Conservation (phyloP, 2,797 vertebrate genomes). For the Hephaestus fuliginosus region DNA sequence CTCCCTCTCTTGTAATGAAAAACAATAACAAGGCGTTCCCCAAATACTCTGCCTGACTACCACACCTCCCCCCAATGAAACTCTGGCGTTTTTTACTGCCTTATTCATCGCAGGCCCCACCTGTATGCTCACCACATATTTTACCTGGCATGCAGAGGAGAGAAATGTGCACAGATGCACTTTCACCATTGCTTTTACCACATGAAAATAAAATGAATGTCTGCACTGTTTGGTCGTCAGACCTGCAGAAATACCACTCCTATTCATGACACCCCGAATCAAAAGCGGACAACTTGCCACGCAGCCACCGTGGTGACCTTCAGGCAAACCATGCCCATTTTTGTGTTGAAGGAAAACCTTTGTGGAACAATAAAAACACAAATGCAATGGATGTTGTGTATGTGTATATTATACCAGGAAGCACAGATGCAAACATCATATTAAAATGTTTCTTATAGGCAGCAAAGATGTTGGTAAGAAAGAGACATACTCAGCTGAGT, state of each 20-base stretch:
- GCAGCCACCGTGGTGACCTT: background rate
- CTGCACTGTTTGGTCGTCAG: constrained; percentile 27
- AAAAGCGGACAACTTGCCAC: constrained; percentile 12
- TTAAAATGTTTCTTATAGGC: no score
- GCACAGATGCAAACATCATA: background rate
- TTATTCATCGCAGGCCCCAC: constrained; percentile 56
- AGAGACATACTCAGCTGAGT: background rate
- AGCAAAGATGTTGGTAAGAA: background rate
- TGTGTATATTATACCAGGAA: background rate
- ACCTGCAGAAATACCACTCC: constrained; percentile 12
- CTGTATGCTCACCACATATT: constrained; percentile 60
- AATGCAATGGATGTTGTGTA: background rate
- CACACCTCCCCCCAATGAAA: constrained; percentile 31
- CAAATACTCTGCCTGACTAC: constrained; percentile 48
- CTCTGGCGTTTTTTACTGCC: constrained; percentile 29
- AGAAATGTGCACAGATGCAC: constrained; percentile 49
- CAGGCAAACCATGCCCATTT: background rate
- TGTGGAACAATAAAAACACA: constrained; percentile 9
- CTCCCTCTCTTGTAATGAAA: constrained; percentile 70
- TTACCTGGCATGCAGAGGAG: constrained; percentile 55
- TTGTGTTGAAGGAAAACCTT: background rate
- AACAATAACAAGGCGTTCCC: constrained; percentile 83
- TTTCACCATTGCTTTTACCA: constrained; percentile 21
- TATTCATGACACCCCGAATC: constrained; percentile 24
- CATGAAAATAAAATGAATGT: constrained; percentile 34